A percentile compares a stretch with the other conserved stretches of the same genome.
Conservation (phyloP, 2,888 invertebrate genomes). For the Lithophane socia region DNA sequence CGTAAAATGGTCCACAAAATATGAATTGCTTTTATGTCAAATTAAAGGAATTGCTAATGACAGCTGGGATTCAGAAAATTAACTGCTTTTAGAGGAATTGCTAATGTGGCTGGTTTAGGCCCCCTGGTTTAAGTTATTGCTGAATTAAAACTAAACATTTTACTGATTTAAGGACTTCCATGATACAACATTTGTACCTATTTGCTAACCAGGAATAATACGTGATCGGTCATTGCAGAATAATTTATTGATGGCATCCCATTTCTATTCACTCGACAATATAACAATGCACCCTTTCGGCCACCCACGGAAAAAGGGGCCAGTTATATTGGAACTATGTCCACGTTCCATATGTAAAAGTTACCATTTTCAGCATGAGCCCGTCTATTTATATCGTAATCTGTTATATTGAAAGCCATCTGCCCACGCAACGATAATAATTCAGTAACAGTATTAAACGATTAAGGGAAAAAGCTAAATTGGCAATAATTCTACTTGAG, state of each 20-base stretch:
- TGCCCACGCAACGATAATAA: conserved; percentile 40
- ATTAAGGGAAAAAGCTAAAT: conserved; percentile 43
- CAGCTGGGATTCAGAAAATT: too few species aligned
- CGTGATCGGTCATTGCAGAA: not conserved
- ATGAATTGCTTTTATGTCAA: too few species aligned
- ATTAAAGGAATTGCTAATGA: too few species aligned
- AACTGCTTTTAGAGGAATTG: too few species aligned
- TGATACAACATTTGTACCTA: not conserved
- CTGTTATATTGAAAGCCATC: conserved; percentile 33
- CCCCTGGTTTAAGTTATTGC: too few species aligned
- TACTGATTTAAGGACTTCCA: not conserved
- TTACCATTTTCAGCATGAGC: conserved; percentile 7
- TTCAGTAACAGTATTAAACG: conserved; percentile 52
- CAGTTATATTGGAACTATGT: not conserved
- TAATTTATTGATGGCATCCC: not conserved
- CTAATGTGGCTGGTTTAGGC: too few species aligned
- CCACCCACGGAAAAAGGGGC: not conserved
- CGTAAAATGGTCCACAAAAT: too few species aligned
- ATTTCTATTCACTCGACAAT: not conserved
- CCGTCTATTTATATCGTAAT: conserved; percentile 32
- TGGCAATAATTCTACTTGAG: conserved; percentile 49
- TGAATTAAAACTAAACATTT: not conserved
- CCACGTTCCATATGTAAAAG: conserved; percentile 10
- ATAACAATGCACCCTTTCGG: not conserved
- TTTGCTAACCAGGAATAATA: not conserved